Evolutionary conservation across 2,888 invertebrate species (phyloP).

Genomic region (Spisula subtruncata): DNA sequence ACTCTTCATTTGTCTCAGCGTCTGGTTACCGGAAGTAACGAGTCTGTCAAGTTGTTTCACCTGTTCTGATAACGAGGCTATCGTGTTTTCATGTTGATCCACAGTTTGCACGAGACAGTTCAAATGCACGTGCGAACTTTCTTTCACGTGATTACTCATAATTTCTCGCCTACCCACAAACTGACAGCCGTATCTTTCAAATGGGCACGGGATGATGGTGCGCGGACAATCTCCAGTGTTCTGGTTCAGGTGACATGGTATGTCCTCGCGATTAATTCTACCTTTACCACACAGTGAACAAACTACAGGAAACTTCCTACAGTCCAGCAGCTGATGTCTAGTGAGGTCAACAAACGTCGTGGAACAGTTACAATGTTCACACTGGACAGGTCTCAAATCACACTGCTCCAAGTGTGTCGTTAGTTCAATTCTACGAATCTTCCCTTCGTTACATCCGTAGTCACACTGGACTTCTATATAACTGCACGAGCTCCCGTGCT

Average conservation of each 20-base stretch:
- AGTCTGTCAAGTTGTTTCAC: neutral
- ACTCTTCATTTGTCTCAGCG: conserved; percentile 28
- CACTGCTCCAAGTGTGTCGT: conserved; percentile 71
- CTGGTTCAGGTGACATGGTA: conserved; percentile 78
- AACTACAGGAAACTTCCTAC: conserved; percentile 81
- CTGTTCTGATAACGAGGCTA: conserved; percentile 21
- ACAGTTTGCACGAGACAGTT: conserved; percentile 63
- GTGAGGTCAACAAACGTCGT: conserved; percentile 73
- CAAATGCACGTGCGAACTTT: conserved; percentile 74
- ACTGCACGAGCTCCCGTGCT: conserved; percentile 64
- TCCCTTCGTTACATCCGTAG: conserved; percentile 67
- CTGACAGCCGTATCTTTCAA: conserved; percentile 79
- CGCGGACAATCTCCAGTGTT: conserved; percentile 81
- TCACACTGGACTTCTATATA: conserved; percentile 66
- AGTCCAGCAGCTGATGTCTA: conserved; percentile 83
- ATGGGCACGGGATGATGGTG: conserved; percentile 78
- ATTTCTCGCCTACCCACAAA: conserved; percentile 78
- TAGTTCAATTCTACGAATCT: conserved; percentile 59
- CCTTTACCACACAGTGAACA: conserved; percentile 81
- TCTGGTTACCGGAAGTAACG: neutral
- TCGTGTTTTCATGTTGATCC: conserved; percentile 58
- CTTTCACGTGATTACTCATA: conserved; percentile 75
- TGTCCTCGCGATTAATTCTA: conserved; percentile 79
- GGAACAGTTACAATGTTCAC: conserved; percentile 75
- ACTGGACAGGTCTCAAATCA: conserved; percentile 72